Base-by-base conservation (phyloP, 2,888 invertebrate species). In the Euzophera pinguis region DNA sequence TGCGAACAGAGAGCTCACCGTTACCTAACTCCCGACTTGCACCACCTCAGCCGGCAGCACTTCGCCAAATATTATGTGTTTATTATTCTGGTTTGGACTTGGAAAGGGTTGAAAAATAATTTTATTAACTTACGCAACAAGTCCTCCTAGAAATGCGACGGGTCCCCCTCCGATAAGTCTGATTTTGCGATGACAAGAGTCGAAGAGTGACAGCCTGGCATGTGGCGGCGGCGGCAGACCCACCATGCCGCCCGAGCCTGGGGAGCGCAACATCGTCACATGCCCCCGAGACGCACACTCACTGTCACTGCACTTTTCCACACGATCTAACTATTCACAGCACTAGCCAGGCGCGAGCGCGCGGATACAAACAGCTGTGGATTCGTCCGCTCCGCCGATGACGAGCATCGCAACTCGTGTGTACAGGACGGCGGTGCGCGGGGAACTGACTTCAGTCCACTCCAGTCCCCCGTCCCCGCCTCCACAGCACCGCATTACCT, bases 171-270 rank as follows among this genome's bases (percentile, higher is more conserved):
- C 93, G 76, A 94, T 93, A 71, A 94, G 91, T 64, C 94, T 91
- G 73, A 94, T 93, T 88, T 94, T 94, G 77, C 93, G 91, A 83
- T 94, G 94, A 80, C 94, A 94, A 69, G 94, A 93, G 84, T 94
- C 93, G 80, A 94, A 92, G 45, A 94, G 90, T 60, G 94, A 93
- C 60, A 92, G 91, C 60, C 93, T 87, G 62, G 93, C 89, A 73
- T 89, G 82, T 59, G 84, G 82, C 73, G 83, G 82, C 67, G 83
- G 82, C 72, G 91, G 80, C 61, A 79, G 67, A 53, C 80, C 80
- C 62, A 78, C 78, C 81, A 79, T 79, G 67, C 53, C 70, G 54
- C 65, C 75, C 32, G 45, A 13, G 13, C 45, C 45, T 10, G 45
- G 45, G 14, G 45, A 45, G 32, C 45, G 45, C 29, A 45, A 14